Evolutionary conservation across 2,113 vertebrate genomes (phyloP).

Genomic region (Melierax canorus): DNA sequence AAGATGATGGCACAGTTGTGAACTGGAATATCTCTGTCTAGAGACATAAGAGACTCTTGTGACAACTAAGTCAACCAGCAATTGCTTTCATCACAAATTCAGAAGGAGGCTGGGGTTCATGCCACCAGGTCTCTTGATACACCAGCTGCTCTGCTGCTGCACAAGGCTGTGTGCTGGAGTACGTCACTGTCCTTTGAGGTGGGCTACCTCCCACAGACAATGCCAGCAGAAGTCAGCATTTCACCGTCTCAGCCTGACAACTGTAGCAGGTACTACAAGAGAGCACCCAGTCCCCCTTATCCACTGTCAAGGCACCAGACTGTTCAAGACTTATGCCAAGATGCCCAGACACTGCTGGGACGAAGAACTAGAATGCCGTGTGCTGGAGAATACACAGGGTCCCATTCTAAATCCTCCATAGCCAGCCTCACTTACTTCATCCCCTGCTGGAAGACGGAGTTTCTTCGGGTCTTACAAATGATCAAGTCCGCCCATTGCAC

Average conservation of each 20-base stretch:
- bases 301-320: neutral
- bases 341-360: neutral
- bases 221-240: neutral
- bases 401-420: neutral
- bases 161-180: neutral
- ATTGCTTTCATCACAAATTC: neutral
- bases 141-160: neutral
- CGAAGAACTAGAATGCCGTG: neutral
- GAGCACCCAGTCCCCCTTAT: neutral
- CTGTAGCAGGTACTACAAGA: neutral
- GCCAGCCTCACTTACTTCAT: slow-evolving; percentile 80
- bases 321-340: neutral
- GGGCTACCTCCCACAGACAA: neutral
- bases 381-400: neutral
- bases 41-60: too few relatives aligned
- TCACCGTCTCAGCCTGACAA: neutral
- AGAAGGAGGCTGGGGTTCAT: neutral
- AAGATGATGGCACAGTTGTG: neutral
- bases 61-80: neutral
- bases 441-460: slow-evolving; percentile 88
- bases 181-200: neutral
- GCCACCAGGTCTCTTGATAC: neutral
- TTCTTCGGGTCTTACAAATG: slow-evolving; percentile 88
- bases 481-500: slow-evolving; percentile 89
- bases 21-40: too few relatives aligned